phyloP scores from a whole-genome alignment of 2,113 vertebrate genomes.

The Nothocercus nigrocapillus region DNA sequence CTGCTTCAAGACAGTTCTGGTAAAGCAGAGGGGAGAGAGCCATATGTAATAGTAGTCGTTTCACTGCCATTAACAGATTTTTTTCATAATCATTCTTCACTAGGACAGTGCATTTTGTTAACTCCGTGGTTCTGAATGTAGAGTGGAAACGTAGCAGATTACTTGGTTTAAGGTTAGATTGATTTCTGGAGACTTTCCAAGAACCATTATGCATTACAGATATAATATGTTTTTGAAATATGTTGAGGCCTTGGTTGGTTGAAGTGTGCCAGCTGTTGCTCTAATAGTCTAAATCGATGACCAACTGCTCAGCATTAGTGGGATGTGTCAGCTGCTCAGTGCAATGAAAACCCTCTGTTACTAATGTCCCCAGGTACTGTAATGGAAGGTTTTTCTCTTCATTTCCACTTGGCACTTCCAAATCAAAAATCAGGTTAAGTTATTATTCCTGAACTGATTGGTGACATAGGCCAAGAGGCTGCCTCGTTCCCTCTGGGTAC shows the following conservation, averaged over 20 bases:
- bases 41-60: not conserved
- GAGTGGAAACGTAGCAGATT: slow-evolving; percentile 60
- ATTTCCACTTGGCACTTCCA: not conserved
- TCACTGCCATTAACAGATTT: not conserved
- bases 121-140: slow-evolving; percentile 28
- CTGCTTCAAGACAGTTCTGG: not conserved
- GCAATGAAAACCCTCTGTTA: slow-evolving; percentile 21
- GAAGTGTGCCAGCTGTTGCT: slow-evolving; percentile 71
- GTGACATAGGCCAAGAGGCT: not conserved
- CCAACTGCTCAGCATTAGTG: slow-evolving; percentile 55
- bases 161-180: slow-evolving; percentile 42
- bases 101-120: not conserved
- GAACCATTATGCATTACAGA: slow-evolving; percentile 39
- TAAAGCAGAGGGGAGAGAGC: not conserved
- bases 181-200: slow-evolving; percentile 60
- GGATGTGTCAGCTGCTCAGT: not conserved
- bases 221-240: slow-evolving; percentile 42
- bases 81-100: not conserved
- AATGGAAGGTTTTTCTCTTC: not conserved
- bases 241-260: slow-evolving; percentile 48
- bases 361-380: not conserved
- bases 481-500: not conserved
- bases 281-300: slow-evolving; percentile 67
- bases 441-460: not conserved
- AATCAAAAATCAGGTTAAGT: not conserved